Evolutionary conservation across 2,888 invertebrate species (phyloP).

Genomic region (Erebia ligea): DNA sequence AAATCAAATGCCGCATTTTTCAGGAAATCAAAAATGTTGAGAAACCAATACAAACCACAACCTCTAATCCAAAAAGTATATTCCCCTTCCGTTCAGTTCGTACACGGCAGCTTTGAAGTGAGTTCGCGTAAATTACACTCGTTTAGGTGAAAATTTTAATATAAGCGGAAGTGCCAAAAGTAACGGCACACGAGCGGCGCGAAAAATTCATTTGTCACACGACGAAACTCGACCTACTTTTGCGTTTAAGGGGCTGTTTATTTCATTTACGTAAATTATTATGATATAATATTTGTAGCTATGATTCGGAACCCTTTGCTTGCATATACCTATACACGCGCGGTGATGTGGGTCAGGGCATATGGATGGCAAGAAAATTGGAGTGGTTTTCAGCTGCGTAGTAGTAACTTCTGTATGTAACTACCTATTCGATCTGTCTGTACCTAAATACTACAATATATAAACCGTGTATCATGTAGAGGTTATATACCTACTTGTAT

Average conservation of each 20-base stretch:
- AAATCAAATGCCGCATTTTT: no score
- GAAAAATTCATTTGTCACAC: constrained; percentile 61
- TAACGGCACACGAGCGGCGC: constrained; percentile 36
- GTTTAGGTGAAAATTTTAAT: constrained; percentile 23
- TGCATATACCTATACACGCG: constrained; percentile 17
- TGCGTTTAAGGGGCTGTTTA: constrained; percentile 40
- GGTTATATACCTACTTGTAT: no score
- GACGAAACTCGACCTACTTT: constrained; percentile 64
- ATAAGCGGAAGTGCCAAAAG: constrained; percentile 24
- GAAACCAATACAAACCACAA: no score
- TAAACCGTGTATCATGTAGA: no score
- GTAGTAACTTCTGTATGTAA: background rate
- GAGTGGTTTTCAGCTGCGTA: constrained; percentile 19
- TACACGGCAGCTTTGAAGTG: background rate
- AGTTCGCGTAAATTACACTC: constrained; percentile 15
- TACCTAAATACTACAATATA: no score
- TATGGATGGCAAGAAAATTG: constrained; percentile 23
- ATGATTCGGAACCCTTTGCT: constrained; percentile 25
- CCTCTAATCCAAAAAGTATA: no score
- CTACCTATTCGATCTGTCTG: background rate
- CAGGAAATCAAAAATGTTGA: no score
- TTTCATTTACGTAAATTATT: constrained; percentile 43
- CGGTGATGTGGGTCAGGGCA: constrained; percentile 24
- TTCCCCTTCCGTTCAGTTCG: no score
- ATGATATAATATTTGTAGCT: constrained; percentile 29